These are phyloP conservation scores for Lymantria monacha DNA, from an alignment of 2,888 invertebrate genomes.

Conservation along the genomic window DNA sequence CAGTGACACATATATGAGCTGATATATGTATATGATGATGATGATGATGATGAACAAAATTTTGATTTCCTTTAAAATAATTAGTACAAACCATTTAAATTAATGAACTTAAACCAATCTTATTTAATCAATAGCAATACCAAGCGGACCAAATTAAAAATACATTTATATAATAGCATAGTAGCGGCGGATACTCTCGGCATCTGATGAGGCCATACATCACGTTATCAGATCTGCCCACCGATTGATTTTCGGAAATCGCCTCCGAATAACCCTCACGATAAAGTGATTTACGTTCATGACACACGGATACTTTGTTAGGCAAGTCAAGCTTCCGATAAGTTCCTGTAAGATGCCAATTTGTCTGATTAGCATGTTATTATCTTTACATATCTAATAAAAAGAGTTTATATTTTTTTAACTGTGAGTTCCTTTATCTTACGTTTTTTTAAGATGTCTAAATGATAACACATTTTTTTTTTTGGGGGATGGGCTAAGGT, in stretches of 20 bases:
- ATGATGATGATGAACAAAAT: no score
- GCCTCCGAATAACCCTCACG: conserved; percentile 57
- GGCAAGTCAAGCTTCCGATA: conserved; percentile 4
- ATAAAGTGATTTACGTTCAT: conserved; percentile 63
- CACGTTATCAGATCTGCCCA: conserved; percentile 58
- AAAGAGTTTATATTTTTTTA: no score
- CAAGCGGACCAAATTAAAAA: conserved; percentile 13
- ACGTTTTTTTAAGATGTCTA: no score
- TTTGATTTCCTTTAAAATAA: no score
- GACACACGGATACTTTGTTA: conserved; percentile 33
- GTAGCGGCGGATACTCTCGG: conserved; percentile 2
- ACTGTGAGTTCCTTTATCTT: no score
- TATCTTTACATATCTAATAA: no score
- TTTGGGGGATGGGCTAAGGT: no score
- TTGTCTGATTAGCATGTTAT: no score
- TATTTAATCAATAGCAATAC: not conserved
- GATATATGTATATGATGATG: no score
- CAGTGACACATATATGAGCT: no score
- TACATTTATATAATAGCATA: conserved; percentile 16
- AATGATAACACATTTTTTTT: no score
- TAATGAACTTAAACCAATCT: not conserved
- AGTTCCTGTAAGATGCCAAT: not conserved
- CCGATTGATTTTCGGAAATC: conserved; percentile 73
- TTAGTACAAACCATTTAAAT: no score
- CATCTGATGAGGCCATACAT: conserved; percentile 44